A percentile compares a stretch with the other conserved stretches of the same genome.
Conservation (phyloP, 37 sponge, comb jelly and placozoan species). For the Eunapius fragilis region DNA sequence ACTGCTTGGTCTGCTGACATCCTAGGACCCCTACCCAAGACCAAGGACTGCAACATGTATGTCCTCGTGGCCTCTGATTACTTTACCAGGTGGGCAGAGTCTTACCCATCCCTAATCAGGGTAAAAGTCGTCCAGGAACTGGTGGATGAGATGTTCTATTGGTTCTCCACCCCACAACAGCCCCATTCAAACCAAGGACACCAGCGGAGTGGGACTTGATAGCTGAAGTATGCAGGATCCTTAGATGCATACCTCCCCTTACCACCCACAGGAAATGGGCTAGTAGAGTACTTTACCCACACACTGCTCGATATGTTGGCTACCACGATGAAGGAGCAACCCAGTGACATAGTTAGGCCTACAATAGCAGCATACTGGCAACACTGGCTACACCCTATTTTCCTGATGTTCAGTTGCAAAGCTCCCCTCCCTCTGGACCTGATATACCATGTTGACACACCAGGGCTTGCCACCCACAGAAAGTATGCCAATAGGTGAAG, state of each 20-base stretch:
- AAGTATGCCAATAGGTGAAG: slow-evolving; percentile 24
- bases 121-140: slow-evolving; percentile 38
- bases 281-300: slow-evolving; percentile 60
- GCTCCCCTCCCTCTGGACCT: slow-evolving; percentile 32
- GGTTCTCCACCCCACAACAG: slow-evolving; percentile 51
- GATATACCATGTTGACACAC: not conserved
- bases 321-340: not conserved
- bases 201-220: slow-evolving; percentile 42
- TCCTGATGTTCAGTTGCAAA: slow-evolving; percentile 53
- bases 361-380: slow-evolving; percentile 46
- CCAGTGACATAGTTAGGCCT: slow-evolving; percentile 26
- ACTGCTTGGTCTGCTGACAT: slow-evolving; percentile 44
- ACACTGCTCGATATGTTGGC: slow-evolving; percentile 13
- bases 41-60: slow-evolving; percentile 43
- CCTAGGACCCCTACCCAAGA: slow-evolving; percentile 40
- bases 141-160: slow-evolving; percentile 37
- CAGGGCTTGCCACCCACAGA: not conserved
- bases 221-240: slow-evolving; percentile 32
- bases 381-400: slow-evolving; percentile 28
- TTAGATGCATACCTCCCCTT: slow-evolving; percentile 45
- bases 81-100: slow-evolving; percentile 56
- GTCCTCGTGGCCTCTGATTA: slow-evolving; percentile 48
- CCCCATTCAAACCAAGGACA: slow-evolving; percentile 42
- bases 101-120: slow-evolving; percentile 49
- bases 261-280: slow-evolving; percentile 60